phyloP scores from a whole-genome alignment of 2,113 vertebrate genomes.

The Apeltes quadracus region DNA sequence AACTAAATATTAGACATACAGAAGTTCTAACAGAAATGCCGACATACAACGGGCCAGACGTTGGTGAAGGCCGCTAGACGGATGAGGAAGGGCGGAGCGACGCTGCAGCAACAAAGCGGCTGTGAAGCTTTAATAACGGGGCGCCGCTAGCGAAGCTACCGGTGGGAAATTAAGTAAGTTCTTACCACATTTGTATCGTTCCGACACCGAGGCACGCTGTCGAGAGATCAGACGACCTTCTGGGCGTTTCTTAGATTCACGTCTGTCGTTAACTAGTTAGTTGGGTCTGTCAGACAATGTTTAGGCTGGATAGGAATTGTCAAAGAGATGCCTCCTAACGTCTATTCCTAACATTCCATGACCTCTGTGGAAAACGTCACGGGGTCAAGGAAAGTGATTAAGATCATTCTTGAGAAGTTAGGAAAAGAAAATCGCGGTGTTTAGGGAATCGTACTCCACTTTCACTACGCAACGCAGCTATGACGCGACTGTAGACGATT shows the following conservation, averaged over 20 bases:
- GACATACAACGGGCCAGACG: background rate
- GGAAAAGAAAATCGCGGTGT: too few species aligned
- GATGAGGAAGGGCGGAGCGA: background rate
- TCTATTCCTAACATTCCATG: too few species aligned
- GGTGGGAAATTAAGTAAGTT: background rate
- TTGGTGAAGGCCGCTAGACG: constrained; percentile 31
- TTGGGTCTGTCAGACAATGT: background rate
- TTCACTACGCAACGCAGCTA: too few species aligned
- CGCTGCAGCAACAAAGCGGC: background rate
- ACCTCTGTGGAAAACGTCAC: too few species aligned
- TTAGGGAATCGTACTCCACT: too few species aligned
- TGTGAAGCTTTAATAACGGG: background rate
- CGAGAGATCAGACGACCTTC: too few species aligned
- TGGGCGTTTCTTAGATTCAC: background rate
- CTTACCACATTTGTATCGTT: background rate
- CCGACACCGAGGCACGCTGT: background rate
- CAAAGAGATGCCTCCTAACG: too few species aligned
- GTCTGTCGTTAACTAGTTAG: background rate
- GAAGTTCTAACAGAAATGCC: background rate
- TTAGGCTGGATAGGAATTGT: too few species aligned
- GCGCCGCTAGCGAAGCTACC: background rate
- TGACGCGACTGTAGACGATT: too few species aligned
- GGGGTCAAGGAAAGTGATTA: too few species aligned
- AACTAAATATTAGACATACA: background rate
- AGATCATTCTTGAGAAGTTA: too few species aligned